phyloP scores from a whole-genome alignment of 2,113 vertebrate genomes.

The zebrafish (Danio rerio) region GRCz12tu NC_133182.1:71690501-71691000 shows the following conservation, averaged over 20 bases:
- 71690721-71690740: neutral
- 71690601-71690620: neutral
- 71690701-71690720: neutral
- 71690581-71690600: neutral
- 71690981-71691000: no score
- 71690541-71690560: neutral
- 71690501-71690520: neutral
- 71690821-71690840: no score
- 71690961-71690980: no score
- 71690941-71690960: no score
- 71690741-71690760: neutral
- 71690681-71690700: neutral
- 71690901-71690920: no score
- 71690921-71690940: no score
- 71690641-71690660: neutral
- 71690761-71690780: neutral
- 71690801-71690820: no score
- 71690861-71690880: no score
- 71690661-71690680: constrained; percentile 1
- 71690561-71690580: constrained; percentile 1
- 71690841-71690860: no score
- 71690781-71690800: neutral
- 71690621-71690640: neutral
- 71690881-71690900: no score
- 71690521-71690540: neutral